Evolutionary conservation across 2,113 vertebrate genomes (phyloP).

Genomic region (Ornithorhynchus anatinus): DNA sequence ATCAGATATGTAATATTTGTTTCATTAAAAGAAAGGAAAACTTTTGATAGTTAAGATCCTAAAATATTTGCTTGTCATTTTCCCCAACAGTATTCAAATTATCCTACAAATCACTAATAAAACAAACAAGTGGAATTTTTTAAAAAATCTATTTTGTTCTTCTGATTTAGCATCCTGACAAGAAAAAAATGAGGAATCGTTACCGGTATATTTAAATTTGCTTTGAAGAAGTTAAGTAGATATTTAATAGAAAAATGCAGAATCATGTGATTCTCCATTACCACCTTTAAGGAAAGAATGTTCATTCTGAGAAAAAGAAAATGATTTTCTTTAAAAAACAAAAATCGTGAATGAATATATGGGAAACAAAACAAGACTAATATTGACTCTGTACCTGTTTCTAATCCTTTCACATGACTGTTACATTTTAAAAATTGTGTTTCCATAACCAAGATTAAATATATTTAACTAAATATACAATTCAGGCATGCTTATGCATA

Average conservation of each 20-base stretch:
- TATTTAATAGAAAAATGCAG: too few relatives aligned
- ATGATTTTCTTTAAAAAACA: conserved; percentile 11
- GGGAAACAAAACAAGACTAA: too few relatives aligned
- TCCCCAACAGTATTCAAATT: neutral
- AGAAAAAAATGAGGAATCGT: neutral
- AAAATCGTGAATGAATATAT: conserved; percentile 16
- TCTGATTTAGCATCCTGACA: conserved; percentile 29
- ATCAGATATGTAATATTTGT: conserved; percentile 28
- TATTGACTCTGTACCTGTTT: conserved; percentile 7
- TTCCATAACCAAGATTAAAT: neutral
- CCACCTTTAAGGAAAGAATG: too few relatives aligned
- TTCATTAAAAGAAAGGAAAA: conserved; percentile 45
- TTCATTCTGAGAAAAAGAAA: conserved; percentile 16
- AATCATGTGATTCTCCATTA: too few relatives aligned
- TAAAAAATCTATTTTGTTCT: conserved; percentile 4
- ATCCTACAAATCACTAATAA: conserved; percentile 12
- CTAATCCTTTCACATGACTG: neutral
- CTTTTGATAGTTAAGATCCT: conserved; percentile 35
- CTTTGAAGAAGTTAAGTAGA: neutral
- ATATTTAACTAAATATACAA: neutral
- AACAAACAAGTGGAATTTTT: neutral
- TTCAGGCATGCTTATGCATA: neutral
- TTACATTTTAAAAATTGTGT: conserved; percentile 8
- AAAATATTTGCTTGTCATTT: conserved; percentile 22
- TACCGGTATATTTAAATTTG: conserved; percentile 11